Evolutionary conservation across 2,113 vertebrate genomes (phyloP).

Genomic region (Leucoraja erinaceus): DNA sequence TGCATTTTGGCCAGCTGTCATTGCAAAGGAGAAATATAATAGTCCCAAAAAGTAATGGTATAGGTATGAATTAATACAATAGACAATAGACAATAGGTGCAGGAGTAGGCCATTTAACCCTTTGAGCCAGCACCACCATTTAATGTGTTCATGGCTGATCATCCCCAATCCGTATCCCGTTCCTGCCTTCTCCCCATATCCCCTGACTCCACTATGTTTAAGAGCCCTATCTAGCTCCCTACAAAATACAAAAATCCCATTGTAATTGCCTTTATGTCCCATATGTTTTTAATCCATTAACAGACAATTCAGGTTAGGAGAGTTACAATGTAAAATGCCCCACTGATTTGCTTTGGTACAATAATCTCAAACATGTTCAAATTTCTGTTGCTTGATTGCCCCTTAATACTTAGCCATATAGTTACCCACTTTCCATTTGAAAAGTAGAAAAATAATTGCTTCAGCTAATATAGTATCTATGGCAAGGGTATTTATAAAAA

Average conservation of each 20-base stretch:
- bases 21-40: background rate
- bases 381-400: background rate
- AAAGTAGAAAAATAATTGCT: background rate
- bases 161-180: no score
- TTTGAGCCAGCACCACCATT: no score
- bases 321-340: background rate
- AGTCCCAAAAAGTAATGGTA: background rate
- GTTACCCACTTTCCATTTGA: background rate
- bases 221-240: no score
- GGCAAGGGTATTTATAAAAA: background rate
- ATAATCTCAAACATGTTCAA: background rate
- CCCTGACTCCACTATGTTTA: no score
- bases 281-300: background rate
- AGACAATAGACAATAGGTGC: no score
- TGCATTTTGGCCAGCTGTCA: background rate
- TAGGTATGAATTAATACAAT: no score
- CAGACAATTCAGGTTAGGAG: no score
- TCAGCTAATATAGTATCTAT: background rate
- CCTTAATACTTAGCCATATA: background rate
- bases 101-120: no score
- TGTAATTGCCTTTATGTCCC: background rate
- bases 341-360: background rate
- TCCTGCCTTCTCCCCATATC: no score
- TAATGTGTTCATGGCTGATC: no score
- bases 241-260: background rate